phyloP scores from a whole-genome alignment of 2,888 invertebrate species.

The Epinotia demarniana region DNA sequence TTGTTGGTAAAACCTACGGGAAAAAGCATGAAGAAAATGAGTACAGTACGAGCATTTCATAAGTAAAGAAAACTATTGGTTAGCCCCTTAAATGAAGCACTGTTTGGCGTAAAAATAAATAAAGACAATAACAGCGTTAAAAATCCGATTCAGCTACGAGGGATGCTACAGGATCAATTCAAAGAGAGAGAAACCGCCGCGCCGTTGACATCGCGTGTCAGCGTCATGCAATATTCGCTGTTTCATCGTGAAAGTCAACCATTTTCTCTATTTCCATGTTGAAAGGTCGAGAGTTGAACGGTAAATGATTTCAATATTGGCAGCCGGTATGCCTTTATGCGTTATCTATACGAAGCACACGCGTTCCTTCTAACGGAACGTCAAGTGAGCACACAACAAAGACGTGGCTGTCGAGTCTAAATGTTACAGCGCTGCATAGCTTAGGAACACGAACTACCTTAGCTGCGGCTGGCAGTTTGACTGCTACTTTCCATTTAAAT shows the following conservation, averaged over 20 bases:
- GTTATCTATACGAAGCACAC: constrained; percentile 62
- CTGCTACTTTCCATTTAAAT: neutral
- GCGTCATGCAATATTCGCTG: constrained; percentile 24
- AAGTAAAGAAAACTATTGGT: too few species aligned
- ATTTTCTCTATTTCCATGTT: constrained; percentile 50
- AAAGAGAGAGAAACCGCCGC: constrained; percentile 48
- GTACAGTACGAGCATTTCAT: too few species aligned
- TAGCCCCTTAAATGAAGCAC: too few species aligned
- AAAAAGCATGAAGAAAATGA: too few species aligned
- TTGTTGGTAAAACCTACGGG: too few species aligned
- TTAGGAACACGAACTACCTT: constrained; percentile 48
- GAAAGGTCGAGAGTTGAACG: constrained; percentile 50
- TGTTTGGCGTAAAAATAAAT: constrained; percentile 11
- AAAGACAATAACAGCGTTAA: constrained; percentile 22
- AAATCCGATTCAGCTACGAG: constrained; percentile 28
- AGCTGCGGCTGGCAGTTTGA: neutral
- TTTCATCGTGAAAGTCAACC: constrained; percentile 11
- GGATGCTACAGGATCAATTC: constrained; percentile 49
- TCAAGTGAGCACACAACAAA: constrained; percentile 55
- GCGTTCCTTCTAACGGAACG: constrained; percentile 53
- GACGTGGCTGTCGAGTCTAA: constrained; percentile 55
- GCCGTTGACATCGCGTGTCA: constrained; percentile 38
- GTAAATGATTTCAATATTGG: constrained; percentile 48
- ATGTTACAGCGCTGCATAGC: constrained; percentile 53
- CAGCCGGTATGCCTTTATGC: constrained; percentile 56